phyloP scores from a whole-genome alignment of 1,140 invertebrate genomes.

The Rhagoletis zephyria region DNA sequence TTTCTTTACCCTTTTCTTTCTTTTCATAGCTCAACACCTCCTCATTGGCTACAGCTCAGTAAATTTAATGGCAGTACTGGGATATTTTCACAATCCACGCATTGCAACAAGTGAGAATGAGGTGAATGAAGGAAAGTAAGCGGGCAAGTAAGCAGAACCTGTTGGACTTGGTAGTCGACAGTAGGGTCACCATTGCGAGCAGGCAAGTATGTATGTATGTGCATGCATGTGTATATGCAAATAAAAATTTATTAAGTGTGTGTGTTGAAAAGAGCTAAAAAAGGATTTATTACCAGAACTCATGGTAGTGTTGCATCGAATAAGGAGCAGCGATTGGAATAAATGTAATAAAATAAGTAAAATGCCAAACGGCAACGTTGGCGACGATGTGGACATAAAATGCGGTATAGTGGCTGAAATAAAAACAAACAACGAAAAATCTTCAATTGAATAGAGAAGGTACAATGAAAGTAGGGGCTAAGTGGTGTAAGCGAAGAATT shows the following conservation, averaged over 20 bases:
- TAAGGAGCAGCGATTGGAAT: background rate
- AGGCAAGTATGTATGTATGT: too few species aligned
- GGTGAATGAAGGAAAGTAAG: background rate
- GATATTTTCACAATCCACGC: background rate
- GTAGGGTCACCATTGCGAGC: background rate
- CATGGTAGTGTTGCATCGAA: background rate
- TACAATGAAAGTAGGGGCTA: background rate
- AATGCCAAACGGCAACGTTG: background rate
- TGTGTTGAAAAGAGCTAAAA: background rate
- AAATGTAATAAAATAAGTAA: background rate
- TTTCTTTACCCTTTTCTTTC: background rate
- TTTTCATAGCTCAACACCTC: conserved; percentile 19
- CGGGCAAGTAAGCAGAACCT: conserved; percentile 25
- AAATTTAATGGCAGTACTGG: background rate
- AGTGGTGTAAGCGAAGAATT: too few species aligned
- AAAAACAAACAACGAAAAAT: background rate
- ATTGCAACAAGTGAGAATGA: conserved; percentile 3
- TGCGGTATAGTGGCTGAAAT: background rate
- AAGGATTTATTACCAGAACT: conserved; percentile 24
- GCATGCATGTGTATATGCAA: background rate
- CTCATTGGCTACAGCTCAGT: background rate
- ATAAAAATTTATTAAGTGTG: background rate
- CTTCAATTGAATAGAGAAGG: background rate
- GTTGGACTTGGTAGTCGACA: background rate
- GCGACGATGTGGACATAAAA: background rate